Evolutionary conservation across 2,888 invertebrate genomes (phyloP), one percentile per base, ranked within the genome.

Genomic region (Caenorhabditis sp.): DNA sequence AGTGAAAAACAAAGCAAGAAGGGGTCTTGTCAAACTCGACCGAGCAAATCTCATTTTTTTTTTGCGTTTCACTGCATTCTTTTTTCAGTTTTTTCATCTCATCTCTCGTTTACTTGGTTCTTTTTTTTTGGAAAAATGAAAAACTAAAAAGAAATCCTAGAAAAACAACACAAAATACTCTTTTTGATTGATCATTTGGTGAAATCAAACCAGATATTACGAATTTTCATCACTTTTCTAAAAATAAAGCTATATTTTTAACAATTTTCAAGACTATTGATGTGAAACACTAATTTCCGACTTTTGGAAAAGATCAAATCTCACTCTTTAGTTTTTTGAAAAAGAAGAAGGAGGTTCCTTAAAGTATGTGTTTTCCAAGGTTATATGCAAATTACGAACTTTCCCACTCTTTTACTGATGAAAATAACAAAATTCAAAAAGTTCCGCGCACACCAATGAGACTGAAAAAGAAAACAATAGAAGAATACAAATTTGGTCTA

Each of bases 71-170:
- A 43, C 43, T 43, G 50, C 62, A 27, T 43, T 59, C 59, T 58
- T 31, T 58, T 59, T 38, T 53, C 63, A 31, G 26, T 58, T 58
- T 57, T 52, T 52, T 43, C 53, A 59, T 59, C 52, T 59, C 65
- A 65, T 59, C 59, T 59, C 53, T 65, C 58, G 49, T 64, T 64
- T 59, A 59, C 64, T 64, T 53, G 65, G 58, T 26, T 21, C 36
- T 52, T 65, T 65, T 50, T 59, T 65, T 50, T 64, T 64, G 57
- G 36, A 10, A 36, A 10, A 10, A 36, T 36, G 10, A 36, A 36
- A 43, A 43, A 43, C 2, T 43, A 43, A 43, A 43, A 43, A 36
- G 36, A 43, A 17, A 43, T 43, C 14, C 8, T 17, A 14, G 43
- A 43, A 43, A 17, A 43, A 36, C 7, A 36, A 36, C 5, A 36